Percentiles rank a stretch among this genome's conserved stretches.
These are phyloP conservation scores for Macroramphosus scolopax DNA, from an alignment of 2,797 vertebrate genomes.

Conservation along the genomic window DNA sequence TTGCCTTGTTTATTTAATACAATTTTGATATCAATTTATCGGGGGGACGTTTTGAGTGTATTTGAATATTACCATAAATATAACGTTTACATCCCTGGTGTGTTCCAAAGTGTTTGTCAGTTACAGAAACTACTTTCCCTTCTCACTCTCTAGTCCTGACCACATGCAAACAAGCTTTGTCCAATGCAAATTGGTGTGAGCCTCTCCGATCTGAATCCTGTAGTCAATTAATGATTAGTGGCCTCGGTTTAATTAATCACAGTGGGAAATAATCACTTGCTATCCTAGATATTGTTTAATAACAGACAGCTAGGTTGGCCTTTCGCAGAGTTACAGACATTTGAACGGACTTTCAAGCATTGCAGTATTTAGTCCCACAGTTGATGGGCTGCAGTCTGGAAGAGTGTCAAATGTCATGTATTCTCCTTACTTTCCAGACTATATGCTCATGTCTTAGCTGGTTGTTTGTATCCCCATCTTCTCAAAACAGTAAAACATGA, in stretches of 20 bases:
- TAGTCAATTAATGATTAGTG: slow-evolving; percentile 16
- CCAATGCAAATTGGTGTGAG: slow-evolving; percentile 56
- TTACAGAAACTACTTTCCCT: slow-evolving; percentile 13
- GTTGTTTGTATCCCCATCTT: too few species aligned
- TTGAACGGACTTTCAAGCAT: slow-evolving; percentile 10
- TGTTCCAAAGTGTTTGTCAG: slow-evolving; percentile 5
- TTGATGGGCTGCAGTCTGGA: slow-evolving; percentile 21
- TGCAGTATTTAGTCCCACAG: slow-evolving; percentile 12
- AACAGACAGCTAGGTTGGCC: slow-evolving; percentile 4
- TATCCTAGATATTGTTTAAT: slow-evolving; percentile 2
- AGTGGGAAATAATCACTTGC: slow-evolving; percentile 6
- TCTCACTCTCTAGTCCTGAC: slow-evolving; percentile 8
- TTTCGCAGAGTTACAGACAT: slow-evolving; percentile 2
- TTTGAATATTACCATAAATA: too few species aligned
- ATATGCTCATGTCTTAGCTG: too few species aligned
- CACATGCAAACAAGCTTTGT: slow-evolving; percentile 44
- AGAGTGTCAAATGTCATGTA: slow-evolving; percentile 3
- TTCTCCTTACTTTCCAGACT: too few species aligned
- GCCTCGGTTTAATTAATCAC: slow-evolving; percentile 2
- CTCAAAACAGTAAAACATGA: too few species aligned
- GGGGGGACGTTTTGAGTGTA: too few species aligned
- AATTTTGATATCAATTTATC: too few species aligned
- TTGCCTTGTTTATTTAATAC: too few species aligned
- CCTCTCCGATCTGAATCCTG: slow-evolving; percentile 15
- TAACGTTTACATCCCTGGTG: too few species aligned